Base-by-base conservation (phyloP, 2,888 invertebrate species). In the Hanleya hanleyi region DNA sequence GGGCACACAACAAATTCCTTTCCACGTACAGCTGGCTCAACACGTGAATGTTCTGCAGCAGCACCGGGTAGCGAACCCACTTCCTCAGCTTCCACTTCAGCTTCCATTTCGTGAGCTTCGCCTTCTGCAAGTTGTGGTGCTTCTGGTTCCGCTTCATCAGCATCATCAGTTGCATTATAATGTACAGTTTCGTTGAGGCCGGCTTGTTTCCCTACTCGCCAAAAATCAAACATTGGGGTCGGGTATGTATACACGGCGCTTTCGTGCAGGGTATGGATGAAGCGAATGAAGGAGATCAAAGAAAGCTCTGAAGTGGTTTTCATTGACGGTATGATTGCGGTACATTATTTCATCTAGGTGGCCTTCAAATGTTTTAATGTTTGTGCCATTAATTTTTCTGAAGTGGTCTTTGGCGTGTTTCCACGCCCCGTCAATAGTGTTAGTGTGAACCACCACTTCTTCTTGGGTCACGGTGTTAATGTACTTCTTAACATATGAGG, bases 361-460 rank as follows among this genome's bases (percentile, higher is more conserved):
- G 4, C 57, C 50, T 37, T 69, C 73, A 36, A 73, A 73, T 26
- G 29, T 37, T 1, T n/a, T 47, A 4, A 49, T 50, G 4, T 38
- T 49, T 0, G 69, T 65, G n/a, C 70, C 71, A 37, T 69, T 66
- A 15, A 41, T 71, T 18, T 26, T 22, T 9, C 71, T n/a, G 70
- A 73, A 77, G 47, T 77, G 67, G 36, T 73, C 67, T 29, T 75
- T 75, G 4, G 73, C 71, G 67, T 75, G 73, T 61, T 67, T 70
- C 75, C 73, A 73, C 15, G 71, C 77, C 7, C 77, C 75, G 37
- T 73, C 75, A 33, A 41, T 41, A 15, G 12, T 12, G n/a, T 41
- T 41, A n/a, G 12, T 41, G 47, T 41, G 12, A n/a, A 12, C 12
- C n/a, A 15, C 47, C 12, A 41, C n/a, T 12, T 15, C 12, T 41